Conservation (phyloP, 2,888 invertebrate genomes). For the Pyrrhia umbra region DNA sequence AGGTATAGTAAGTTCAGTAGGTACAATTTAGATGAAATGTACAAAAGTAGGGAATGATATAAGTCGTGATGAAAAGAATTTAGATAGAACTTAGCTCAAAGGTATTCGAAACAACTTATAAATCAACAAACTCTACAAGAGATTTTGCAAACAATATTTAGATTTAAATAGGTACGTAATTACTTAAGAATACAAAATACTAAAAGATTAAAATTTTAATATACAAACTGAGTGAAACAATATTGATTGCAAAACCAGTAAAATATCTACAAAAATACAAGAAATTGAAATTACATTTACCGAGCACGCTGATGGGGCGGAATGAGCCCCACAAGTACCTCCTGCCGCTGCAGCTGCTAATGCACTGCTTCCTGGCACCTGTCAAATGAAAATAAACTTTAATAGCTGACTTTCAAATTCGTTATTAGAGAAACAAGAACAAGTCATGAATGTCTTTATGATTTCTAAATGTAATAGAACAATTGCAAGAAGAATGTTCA, state of each 20-base stretch:
- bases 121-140: conserved; percentile 31
- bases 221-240: not conserved
- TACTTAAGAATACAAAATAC: not conserved
- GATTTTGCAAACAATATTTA: conserved; percentile 33
- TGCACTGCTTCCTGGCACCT: conserved; percentile 88
- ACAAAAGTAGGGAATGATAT: conserved; percentile 16
- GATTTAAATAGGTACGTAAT: no score
- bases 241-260: conserved; percentile 28
- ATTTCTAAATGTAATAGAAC: conserved; percentile 16
- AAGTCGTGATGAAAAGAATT: conserved; percentile 30
- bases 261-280: conserved; percentile 44
- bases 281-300: conserved; percentile 75
- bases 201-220: not conserved
- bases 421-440: conserved; percentile 2
- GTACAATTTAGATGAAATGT: conserved; percentile 26
- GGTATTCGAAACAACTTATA: conserved; percentile 22
- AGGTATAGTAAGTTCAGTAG: conserved; percentile 13
- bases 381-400: conserved; percentile 40
- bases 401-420: not conserved
- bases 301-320: conserved; percentile 87
- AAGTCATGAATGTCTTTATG: conserved; percentile 10
- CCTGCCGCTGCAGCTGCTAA: conserved; percentile 85
- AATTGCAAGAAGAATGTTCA: conserved; percentile 10
- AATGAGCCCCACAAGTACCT: conserved; percentile 85
- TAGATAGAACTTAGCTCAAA: conserved; percentile 15